Percentiles rank a stretch among this genome's conserved stretches.
Evolutionary conservation across 2,888 invertebrate species (phyloP).

Genomic region (Epirrhoe tristata): DNA sequence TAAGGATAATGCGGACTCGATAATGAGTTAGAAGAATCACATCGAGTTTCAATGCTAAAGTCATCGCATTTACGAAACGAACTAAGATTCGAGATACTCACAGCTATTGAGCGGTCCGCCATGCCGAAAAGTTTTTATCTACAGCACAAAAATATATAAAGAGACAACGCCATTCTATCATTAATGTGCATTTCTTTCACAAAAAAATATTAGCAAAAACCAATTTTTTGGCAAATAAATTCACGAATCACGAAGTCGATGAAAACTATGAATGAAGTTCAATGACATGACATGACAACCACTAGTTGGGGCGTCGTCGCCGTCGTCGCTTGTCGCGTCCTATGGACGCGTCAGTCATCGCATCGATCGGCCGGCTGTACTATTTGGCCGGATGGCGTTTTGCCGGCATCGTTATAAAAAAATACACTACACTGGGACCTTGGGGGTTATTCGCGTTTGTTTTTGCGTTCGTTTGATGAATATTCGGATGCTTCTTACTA

Average conservation of each 20-base stretch:
- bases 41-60: constrained; percentile 53
- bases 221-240: neutral
- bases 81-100: constrained; percentile 54
- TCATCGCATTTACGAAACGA: constrained; percentile 39
- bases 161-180: neutral
- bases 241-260: constrained; percentile 53
- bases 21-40: constrained; percentile 29
- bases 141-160: neutral
- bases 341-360: no score
- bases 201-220: neutral
- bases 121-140: constrained; percentile 47
- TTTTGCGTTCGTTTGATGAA: no score
- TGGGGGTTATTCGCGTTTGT: no score
- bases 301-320: constrained; percentile 65
- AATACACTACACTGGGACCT: no score
- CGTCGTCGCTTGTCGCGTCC: no score
- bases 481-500: no score
- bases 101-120: constrained; percentile 75
- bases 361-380: no score
- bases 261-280: constrained; percentile 34
- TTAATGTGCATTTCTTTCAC: constrained; percentile 47
- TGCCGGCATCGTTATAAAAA: no score
- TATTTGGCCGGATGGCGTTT: no score
- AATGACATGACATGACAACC: constrained; percentile 60
- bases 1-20: neutral